Base-by-base conservation (phyloP, 2,888 invertebrate species). In the Terebella lapidaria region DNA sequence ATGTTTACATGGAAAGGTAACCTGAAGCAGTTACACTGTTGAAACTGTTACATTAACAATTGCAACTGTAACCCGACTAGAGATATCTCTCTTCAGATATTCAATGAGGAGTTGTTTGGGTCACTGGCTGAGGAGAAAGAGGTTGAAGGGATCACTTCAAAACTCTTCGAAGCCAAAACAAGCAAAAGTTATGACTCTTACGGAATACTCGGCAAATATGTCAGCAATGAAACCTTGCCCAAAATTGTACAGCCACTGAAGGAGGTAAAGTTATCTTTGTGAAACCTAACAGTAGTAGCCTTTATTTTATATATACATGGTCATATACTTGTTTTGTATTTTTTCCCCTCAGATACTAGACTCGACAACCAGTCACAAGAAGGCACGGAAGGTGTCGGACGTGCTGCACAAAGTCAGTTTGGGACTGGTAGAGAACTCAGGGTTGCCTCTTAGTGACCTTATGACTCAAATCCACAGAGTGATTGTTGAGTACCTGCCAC, bases 61-160 rank as follows among this genome's bases (percentile, higher is more conserved):
- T n/a, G n/a, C n/a, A n/a, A n/a, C n/a, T n/a, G n/a, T n/a, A n/a
- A n/a, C n/a, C n/a, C n/a, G n/a, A n/a, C n/a, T n/a, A n/a, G n/a
- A n/a, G n/a, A n/a, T n/a, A n/a, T n/a, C n/a, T n/a, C n/a, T 62
- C 68, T 73, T 24, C 71, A 87, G 85, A 81, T 94, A 3, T 92
- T 92, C 67, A 86, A 87, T 49, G 87, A 89, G 63, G 96, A 97
- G 81, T 84, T 96, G 45, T 96, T 96, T 76, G 94, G 94, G 0
- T 84, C 86, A 18, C 83, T 90, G 2, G 88, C 90, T 0, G 94
- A 94, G 75, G 96, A 97, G 80, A 96, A 95, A 79, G 92, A 94
- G 81, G 87, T 95, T 0, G 86, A 87, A 0, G 90, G 91, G 74
- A 87, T 96, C 27, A 87, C 87, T 3, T 86, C 86, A 15, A 92